A percentile compares a stretch with the other conserved stretches of the same genome.
Conservation (phyloP, 2,888 invertebrate genomes). For the Patella caerulea region DNA sequence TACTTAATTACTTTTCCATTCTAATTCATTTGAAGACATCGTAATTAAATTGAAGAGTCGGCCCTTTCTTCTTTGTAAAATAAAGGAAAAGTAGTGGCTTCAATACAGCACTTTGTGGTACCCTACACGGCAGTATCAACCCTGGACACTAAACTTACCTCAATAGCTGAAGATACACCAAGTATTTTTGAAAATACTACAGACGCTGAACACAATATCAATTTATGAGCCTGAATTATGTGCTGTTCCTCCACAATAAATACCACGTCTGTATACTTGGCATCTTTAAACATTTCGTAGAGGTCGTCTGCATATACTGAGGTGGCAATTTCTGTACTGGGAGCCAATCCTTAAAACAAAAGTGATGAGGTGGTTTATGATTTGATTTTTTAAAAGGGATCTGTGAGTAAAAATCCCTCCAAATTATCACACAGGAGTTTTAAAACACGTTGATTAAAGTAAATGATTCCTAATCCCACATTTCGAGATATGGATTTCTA, state of each 20-base stretch:
- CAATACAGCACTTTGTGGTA: too few relatives aligned
- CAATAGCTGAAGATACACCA: constrained; percentile 28
- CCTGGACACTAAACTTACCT: constrained; percentile 24
- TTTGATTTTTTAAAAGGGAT: too few relatives aligned
- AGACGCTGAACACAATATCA: constrained; percentile 60
- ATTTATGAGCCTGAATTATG: constrained; percentile 55
- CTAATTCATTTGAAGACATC: neutral
- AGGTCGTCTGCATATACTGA: constrained; percentile 62
- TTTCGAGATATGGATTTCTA: neutral
- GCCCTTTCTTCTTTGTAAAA: too few relatives aligned
- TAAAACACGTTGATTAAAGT: neutral
- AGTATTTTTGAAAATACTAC: constrained; percentile 57
- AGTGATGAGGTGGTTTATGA: neutral
- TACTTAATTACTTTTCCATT: neutral
- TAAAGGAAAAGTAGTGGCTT: too few relatives aligned
- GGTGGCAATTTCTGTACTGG: constrained; percentile 60
- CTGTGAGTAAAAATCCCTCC: too few relatives aligned
- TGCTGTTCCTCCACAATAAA: constrained; percentile 55
- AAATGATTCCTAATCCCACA: neutral
- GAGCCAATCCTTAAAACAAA: constrained; percentile 55
- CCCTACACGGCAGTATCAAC: too few relatives aligned
- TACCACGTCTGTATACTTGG: constrained; percentile 58
- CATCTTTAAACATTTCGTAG: constrained; percentile 53
- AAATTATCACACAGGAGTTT: too few relatives aligned
- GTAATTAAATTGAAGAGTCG: too few relatives aligned